A percentile compares a stretch with the other conserved stretches of the same genome.
These are phyloP conservation scores for Pachyramphus minor DNA, from an alignment of 2,113 vertebrate species.

Conservation along the genomic window DNA sequence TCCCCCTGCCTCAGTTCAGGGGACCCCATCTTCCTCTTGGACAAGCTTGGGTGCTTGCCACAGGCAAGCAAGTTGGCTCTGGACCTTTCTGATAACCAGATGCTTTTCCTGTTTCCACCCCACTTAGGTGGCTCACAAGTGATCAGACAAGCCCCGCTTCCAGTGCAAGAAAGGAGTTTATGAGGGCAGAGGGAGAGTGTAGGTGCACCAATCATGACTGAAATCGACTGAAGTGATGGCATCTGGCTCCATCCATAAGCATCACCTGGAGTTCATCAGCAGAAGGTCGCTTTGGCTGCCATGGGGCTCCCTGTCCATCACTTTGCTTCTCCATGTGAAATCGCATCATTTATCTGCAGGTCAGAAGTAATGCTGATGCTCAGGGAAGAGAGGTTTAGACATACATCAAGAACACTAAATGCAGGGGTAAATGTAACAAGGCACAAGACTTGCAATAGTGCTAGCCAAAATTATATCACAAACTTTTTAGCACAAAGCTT, in stretches of 20 bases:
- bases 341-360: not conserved
- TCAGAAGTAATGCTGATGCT: not conserved
- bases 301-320: rapidly evolving
- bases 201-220: not conserved
- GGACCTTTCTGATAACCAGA: not conserved
- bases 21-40: rapidly evolving
- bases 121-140: rapidly evolving
- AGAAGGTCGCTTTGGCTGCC: not conserved
- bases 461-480: not conserved
- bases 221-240: not conserved
- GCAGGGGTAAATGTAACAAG: not conserved
- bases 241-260: rapidly evolving
- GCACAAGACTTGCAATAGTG: not conserved
- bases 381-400: not conserved
- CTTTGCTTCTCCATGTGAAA: not conserved
- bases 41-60: not conserved
- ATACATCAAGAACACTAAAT: not conserved
- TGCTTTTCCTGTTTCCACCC: not conserved
- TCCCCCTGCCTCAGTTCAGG: not conserved
- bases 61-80: not conserved
- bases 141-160: not conserved
- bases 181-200: not conserved
- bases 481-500: not conserved
- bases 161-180: not conserved
- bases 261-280: not conserved